Base-by-base conservation (phyloP, 2,888 invertebrate genomes). In the Pristionchus japonicus region DNA sequence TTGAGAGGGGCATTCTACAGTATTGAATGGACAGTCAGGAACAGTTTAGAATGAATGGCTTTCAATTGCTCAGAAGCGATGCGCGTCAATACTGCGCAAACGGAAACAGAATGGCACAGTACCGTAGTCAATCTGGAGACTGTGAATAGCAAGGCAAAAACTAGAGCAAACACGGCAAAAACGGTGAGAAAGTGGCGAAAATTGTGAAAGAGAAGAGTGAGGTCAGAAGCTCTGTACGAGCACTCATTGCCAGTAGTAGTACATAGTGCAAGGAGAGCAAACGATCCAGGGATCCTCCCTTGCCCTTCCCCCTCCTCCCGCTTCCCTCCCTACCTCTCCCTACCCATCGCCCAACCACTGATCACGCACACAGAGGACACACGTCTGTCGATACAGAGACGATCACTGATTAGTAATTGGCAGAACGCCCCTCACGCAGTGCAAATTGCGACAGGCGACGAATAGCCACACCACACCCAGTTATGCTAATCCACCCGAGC, bases 271-370 rank as follows among this genome's bases (percentile, higher is more conserved):
- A 31, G n/a, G 20, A 74, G 43, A 37, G 88, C 83, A 89, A 89
- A 89, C 88, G 87, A 89, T 88, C 88, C 88, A 89, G 88, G 89
- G 74, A 77, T 89, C 88, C 89, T 86, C 86, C 88, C 88, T 87
- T 86, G 70, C 86, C 88, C 88, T 89, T 83, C 88, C 89, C 85
- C 88, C 74, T 77, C 52, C 77, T 82, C 82, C n/a, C n/a, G n/a
- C n/a, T n/a, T n/a, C n/a, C n/a, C n/a, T n/a, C n/a, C n/a, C n/a
- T 31, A 64, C 64, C 64, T 87, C 84, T 87, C 88, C 89, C 43
- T 87, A 15, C 43, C 74, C 57, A 49, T 37, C 86, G 6, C 40
- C 84, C 88, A 88, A 86, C 88, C 89, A 82, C 87, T 87, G 89
- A 89, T 89, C 88, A 89, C 86, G 88, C 89, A 87, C 88, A 89